Percentiles rank a stretch among this genome's conserved stretches.
phyloP scores from a whole-genome alignment of 2,797 vertebrate genomes.

The Nannoperca australis region DNA sequence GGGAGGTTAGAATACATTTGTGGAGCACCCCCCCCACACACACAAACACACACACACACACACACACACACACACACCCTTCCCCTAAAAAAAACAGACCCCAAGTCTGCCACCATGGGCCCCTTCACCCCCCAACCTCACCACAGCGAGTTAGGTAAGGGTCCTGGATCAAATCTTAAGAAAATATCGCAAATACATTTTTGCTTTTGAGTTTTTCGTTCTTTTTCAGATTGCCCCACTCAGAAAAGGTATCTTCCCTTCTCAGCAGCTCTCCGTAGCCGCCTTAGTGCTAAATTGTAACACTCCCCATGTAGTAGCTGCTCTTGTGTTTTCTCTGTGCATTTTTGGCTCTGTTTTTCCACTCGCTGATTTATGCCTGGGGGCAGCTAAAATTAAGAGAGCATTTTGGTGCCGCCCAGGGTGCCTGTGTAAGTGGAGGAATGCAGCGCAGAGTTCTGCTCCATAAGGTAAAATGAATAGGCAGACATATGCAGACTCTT shows the following conservation, averaged over 20 bases:
- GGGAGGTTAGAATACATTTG: slow-evolving; percentile 82
- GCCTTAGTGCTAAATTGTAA: slow-evolving; percentile 64
- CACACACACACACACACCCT: slow-evolving; percentile 5
- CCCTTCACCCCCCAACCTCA: slow-evolving; percentile 44
- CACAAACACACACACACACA: too few relatives aligned
- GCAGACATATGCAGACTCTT: slow-evolving; percentile 73
- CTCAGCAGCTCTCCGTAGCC: slow-evolving; percentile 47
- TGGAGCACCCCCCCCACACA: slow-evolving; percentile 56
- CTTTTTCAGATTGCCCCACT: slow-evolving; percentile 37
- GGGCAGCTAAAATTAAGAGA: slow-evolving; percentile 86
- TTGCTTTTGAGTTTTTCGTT: slow-evolving; percentile 31
- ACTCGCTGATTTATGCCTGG: slow-evolving; percentile 85
- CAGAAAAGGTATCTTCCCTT: slow-evolving; percentile 51
- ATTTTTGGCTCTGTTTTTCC: slow-evolving; percentile 87
- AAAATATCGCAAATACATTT: slow-evolving; percentile 31
- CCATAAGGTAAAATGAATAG: slow-evolving; percentile 85
- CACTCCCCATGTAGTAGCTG: slow-evolving; percentile 65
- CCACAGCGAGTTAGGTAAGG: slow-evolving; percentile 30
- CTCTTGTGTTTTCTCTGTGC: slow-evolving; percentile 82
- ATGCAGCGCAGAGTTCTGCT: slow-evolving; percentile 80
- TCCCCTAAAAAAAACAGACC: slow-evolving; percentile 78
- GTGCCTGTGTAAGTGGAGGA: slow-evolving; percentile 83
- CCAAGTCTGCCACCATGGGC: slow-evolving; percentile 65
- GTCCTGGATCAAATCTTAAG: slow-evolving; percentile 40
- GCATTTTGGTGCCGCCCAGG: slow-evolving; percentile 85